These are phyloP conservation scores for Sarcophaga variegata DNA, from an alignment of 2,888 invertebrate genomes.

Conservation along the genomic window DNA sequence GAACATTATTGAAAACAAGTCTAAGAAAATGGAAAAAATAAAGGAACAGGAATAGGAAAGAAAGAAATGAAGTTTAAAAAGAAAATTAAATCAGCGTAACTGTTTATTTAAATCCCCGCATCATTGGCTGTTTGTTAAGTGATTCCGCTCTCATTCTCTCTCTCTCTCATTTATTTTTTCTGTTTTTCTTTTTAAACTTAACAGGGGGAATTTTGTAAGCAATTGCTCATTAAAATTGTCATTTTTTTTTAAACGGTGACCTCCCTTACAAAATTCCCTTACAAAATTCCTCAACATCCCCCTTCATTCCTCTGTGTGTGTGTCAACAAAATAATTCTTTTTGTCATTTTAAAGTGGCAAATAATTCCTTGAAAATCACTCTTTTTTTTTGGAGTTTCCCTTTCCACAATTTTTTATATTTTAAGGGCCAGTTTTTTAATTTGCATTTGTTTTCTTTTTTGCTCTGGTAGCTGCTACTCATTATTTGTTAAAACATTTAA, in stretches of 20 bases:
- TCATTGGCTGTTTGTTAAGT: conserved; percentile 71
- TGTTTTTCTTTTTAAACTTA: background rate
- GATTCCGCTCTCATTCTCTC: conserved; percentile 46
- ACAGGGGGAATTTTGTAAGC: conserved; percentile 55
- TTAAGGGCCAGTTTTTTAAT: conserved; percentile 17
- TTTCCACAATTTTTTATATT: background rate
- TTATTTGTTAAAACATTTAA: conserved; percentile 59
- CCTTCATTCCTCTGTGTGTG: conserved; percentile 55
- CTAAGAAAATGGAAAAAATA: background rate
- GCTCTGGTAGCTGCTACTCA: conserved; percentile 9
- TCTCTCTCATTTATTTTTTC: conserved; percentile 27
- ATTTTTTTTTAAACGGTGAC: conserved; percentile 40
- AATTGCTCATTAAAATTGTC: conserved; percentile 80
- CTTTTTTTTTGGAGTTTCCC: conserved; percentile 71
- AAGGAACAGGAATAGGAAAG: background rate
- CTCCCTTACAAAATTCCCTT: conserved; percentile 6
- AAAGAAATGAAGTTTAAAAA: conserved; percentile 52
- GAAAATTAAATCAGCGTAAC: conserved; percentile 80
- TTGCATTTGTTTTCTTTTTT: conserved; percentile 43
- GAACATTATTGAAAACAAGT: background rate
- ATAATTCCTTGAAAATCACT: conserved; percentile 78
- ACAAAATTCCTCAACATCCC: conserved; percentile 39
- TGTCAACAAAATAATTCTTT: conserved; percentile 71
- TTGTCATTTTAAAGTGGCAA: conserved; percentile 80
- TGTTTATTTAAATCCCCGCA: conserved; percentile 80